Base-by-base conservation (phyloP, 2,888 invertebrate species). In the Limenitis arthemis region DNA sequence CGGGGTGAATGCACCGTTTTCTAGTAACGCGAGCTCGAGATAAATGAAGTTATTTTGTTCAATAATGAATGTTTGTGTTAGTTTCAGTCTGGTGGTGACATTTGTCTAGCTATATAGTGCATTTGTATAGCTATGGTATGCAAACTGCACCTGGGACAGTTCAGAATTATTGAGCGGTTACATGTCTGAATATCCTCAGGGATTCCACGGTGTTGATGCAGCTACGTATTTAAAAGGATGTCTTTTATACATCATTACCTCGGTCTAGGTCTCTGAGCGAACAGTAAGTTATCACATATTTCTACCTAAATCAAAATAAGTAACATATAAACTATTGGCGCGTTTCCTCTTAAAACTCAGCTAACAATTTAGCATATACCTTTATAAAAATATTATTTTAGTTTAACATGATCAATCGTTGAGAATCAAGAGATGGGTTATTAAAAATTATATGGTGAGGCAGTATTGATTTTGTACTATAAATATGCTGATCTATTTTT, bases 1-100 rank as follows among this genome's bases (percentile, higher is more conserved):
- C 6, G 40, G 30, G 53, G 53, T 50, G 49, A 50, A 54, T 50
- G 49, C 43, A 43, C 53, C 49, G 47, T 38, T 50, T 54, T 47
- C 40, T 40, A 39, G 38, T 46, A 37, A 8, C 8, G 37, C 49
- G 9, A 37, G 32, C 40, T 40, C 47, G 11, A 30, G 33, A 49
- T 49, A 20, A 20, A 69, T 69, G 64, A 46, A 49, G 36, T 33
- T 61, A 61, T 63, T 56, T 60, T 59, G 62, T 51, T 57, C 61
- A 54, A 69, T 56, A 40, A 75, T 73, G 74, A 61, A 62, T 66
- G 65, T 64, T 62, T 54, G 46, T 61, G 61, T 51, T 61, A 58
- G 65, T 63, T 60, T 60, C 62, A 65, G 56, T 60, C 51, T 30
- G 43, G 60, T 54, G 59, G 62, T 59, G 62, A 59, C 65, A 56